Evolutionary conservation across 1,140 invertebrate species (phyloP).

Genomic region (Achroia grisella): DNA sequence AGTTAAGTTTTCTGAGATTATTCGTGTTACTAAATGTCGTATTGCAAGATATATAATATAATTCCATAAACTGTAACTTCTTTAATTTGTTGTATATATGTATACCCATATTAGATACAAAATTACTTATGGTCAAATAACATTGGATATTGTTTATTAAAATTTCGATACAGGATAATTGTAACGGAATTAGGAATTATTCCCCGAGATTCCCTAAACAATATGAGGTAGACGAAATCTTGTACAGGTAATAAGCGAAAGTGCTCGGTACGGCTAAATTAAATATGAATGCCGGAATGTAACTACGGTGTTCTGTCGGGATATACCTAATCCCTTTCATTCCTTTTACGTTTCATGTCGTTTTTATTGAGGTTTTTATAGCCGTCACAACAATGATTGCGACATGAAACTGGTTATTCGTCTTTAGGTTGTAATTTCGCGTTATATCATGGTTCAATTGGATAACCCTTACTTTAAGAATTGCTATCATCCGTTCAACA

Average conservation of each 20-base stretch:
- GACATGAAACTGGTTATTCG: constrained; percentile 7
- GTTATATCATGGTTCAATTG: constrained; percentile 1
- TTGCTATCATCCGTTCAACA: not conserved
- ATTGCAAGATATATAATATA: no score
- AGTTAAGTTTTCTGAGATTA: no score
- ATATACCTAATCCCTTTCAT: constrained; percentile 22
- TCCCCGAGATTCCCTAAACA: no score
- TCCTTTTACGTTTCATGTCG: constrained; percentile 19
- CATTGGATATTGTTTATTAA: no score
- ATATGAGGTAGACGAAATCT: no score
- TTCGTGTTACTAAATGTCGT: no score
- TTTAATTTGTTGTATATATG: no score
- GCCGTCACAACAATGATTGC: constrained; percentile 13
- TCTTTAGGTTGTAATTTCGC: constrained; percentile 3
- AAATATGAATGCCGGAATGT: constrained; percentile 27
- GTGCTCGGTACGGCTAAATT: constrained; percentile 26
- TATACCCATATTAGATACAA: no score
- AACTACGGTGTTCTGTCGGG: constrained; percentile 9
- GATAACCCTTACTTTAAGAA: not conserved
- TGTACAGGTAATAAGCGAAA: constrained; percentile 29
- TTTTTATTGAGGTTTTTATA: constrained; percentile 31
- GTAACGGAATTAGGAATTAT: no score
- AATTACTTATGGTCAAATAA: no score
- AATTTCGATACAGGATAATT: no score
- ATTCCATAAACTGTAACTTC: no score